Evolutionary conservation across 2,113 vertebrate genomes (phyloP).

Genomic region (Crotalus helleri): DNA sequence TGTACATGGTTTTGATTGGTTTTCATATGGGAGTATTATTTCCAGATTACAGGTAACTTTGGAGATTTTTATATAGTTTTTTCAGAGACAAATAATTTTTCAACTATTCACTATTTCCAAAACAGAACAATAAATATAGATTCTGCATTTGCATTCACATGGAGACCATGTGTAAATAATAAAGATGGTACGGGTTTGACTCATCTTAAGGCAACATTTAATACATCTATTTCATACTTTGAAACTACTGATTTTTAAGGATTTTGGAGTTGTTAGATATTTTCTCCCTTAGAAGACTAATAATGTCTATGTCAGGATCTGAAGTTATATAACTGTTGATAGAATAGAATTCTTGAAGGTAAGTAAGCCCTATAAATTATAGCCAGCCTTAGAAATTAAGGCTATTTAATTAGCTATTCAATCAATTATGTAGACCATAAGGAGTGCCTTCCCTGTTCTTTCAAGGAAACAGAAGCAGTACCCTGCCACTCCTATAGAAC

Average conservation of each 20-base stretch:
- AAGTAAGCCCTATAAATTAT: neutral
- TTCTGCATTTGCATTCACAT: neutral
- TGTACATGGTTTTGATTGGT: neutral
- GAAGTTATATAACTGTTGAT: neutral
- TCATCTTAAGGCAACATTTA: neutral
- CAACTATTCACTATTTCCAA: neutral
- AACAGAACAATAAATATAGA: neutral
- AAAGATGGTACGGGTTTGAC: neutral
- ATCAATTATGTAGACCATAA: neutral
- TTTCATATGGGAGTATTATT: neutral
- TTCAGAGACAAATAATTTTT: neutral
- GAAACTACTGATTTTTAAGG: neutral
- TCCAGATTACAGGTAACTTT: neutral
- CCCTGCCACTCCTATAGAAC: too few species aligned
- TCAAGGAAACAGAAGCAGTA: neutral
- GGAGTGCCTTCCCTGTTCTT: neutral
- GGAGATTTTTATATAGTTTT: neutral
- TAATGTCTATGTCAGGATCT: neutral
- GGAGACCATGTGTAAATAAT: neutral
- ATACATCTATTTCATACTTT: neutral
- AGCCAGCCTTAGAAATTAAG: neutral
- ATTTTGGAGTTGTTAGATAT: neutral
- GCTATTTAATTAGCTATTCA: neutral
- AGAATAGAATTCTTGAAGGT: neutral
- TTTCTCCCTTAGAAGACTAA: neutral